phyloP scores from a whole-genome alignment of 2,113 vertebrate genomes.

The Lasiurus cinereus region DNA sequence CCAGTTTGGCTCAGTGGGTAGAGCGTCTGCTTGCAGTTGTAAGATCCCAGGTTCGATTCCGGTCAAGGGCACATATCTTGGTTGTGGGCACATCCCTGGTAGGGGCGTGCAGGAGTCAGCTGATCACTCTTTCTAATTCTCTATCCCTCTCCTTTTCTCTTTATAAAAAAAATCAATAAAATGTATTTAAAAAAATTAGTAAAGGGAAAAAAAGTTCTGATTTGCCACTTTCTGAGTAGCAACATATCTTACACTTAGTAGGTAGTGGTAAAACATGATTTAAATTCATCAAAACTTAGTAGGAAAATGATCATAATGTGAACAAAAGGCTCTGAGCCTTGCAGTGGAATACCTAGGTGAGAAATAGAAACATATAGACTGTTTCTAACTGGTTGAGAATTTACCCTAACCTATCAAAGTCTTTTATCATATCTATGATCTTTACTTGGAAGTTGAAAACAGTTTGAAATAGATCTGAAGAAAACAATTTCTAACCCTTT shows the following conservation, averaged over 20 bases:
- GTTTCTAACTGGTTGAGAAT: background rate
- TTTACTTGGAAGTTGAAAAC: constrained; percentile 52
- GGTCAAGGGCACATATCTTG: too few species aligned
- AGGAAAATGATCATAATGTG: constrained; percentile 11
- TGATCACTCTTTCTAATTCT: too few species aligned
- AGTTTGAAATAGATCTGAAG: constrained; percentile 4
- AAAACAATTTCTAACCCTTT: constrained; percentile 17
- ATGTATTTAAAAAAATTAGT: too few species aligned
- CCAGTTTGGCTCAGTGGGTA: too few species aligned
- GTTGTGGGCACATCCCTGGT: too few species aligned
- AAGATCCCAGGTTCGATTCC: too few species aligned
- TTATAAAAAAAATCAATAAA: too few species aligned
- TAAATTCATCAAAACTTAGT: background rate
- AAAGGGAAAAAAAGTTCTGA: background rate
- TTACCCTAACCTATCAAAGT: background rate
- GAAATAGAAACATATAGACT: background rate
- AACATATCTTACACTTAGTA: background rate
- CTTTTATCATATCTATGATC: background rate
- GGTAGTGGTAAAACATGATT: background rate
- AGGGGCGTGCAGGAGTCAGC: too few species aligned
- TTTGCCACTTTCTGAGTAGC: background rate
- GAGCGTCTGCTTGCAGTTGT: too few species aligned
- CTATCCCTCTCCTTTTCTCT: too few species aligned
- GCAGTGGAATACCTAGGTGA: background rate
- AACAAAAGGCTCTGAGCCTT: background rate